Conservation (phyloP, 2,113 vertebrate genomes). For the Triplophysa siluroides region DNA sequence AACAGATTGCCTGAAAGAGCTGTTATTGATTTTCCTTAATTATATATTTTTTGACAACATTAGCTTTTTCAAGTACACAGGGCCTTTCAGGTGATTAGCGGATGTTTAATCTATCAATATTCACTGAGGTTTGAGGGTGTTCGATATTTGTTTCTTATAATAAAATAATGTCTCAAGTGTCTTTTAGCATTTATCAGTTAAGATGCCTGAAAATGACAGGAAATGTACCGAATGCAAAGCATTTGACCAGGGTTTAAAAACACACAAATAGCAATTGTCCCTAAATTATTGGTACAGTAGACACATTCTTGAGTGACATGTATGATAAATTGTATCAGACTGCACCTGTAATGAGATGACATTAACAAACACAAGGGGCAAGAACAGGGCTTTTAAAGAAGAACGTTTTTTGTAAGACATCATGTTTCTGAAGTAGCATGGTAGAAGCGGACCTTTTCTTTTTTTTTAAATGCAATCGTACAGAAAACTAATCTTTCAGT, state of each 20-base stretch:
- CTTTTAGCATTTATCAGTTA: too few species aligned
- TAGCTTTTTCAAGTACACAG: neutral
- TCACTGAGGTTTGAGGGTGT: too few species aligned
- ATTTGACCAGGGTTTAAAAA: too few species aligned
- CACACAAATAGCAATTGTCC: too few species aligned
- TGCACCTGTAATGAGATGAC: neutral
- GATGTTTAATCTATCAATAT: neutral
- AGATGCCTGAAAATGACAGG: too few species aligned
- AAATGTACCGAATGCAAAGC: too few species aligned
- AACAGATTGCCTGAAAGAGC: slow-evolving; percentile 1
- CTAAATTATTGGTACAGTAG: neutral
- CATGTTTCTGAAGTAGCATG: neutral
- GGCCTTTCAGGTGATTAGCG: neutral
- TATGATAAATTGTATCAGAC: neutral
- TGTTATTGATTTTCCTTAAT: neutral
- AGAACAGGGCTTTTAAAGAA: neutral
- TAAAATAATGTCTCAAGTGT: too few species aligned
- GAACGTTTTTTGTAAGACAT: neutral
- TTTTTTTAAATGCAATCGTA: neutral
- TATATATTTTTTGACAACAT: neutral
- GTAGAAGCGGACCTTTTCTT: neutral
- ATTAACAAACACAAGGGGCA: neutral
- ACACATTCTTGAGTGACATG: neutral
- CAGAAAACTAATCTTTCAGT: neutral
- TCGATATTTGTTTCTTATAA: too few species aligned